Conservation (phyloP, 2,113 vertebrate genomes). For the Phaethornis superciliosus region DNA sequence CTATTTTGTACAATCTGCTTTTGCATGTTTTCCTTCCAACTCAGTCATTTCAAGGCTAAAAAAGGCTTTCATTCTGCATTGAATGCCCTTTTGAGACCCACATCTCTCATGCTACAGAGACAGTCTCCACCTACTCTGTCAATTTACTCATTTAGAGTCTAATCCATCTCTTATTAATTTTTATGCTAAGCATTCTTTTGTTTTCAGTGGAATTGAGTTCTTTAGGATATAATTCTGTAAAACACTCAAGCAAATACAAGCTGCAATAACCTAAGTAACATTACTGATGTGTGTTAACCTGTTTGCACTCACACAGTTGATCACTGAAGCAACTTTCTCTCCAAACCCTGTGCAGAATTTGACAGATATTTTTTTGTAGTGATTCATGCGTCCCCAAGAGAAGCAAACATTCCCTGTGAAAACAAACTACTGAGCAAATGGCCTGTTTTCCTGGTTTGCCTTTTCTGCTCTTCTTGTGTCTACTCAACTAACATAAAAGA, state of each 20-base stretch:
- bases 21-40: conserved; percentile 20
- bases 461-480: background rate
- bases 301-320: background rate
- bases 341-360: background rate
- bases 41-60: conserved; percentile 33
- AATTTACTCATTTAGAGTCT: background rate
- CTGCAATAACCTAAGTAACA: background rate
- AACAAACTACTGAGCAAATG: background rate
- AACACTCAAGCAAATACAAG: background rate
- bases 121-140: background rate
- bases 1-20: conserved; percentile 33
- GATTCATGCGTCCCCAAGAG: background rate
- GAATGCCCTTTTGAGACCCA: background rate
- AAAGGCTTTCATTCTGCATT: conserved; percentile 7
- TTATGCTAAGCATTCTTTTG: background rate
- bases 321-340: background rate
- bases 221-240: background rate
- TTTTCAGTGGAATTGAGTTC: background rate
- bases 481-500: background rate
- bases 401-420: background rate
- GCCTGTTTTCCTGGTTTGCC: background rate
- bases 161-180: background rate
- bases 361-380: background rate
- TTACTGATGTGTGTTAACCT: accelerated
- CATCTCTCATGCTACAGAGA: background rate